Base-by-base conservation (phyloP, 2,888 invertebrate genomes). In the Drosophila villosipedis region DNA sequence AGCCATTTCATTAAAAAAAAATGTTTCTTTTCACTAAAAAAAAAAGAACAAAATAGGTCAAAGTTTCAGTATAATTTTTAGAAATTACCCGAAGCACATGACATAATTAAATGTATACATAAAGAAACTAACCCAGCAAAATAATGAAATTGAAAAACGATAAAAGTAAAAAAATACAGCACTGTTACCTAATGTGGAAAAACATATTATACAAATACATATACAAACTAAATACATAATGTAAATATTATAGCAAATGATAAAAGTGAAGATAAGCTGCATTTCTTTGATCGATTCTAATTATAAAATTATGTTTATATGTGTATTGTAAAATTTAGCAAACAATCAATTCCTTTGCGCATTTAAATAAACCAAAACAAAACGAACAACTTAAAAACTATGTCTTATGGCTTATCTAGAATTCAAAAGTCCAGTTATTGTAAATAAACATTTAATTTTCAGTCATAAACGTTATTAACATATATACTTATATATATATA, bases 201-300 rank as follows among this genome's bases (percentile, higher is more conserved):
- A 69, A 61, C 62, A 70, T 70, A 62, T 73, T 69, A 73, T 75
- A 73, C 41, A 49, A 82, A 58, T 60, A 76, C 41, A 64, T 55
- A 76, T 69, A 64, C 59, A 73, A 68, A 65, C 70, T 65, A 65
- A 55, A 73, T 54, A 73, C 70, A 69, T 71, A 41, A 61, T 89
- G 82, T 87, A 89, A 80, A 90, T 88, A 87, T 65, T 78, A 66
- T 72, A 70, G 88, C 61, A 69, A 78, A 78, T 73, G 67, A 60
- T 64, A 66, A 59, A 60, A 47, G 10, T 53, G 68, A 57, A 67
- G 72, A 62, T 58, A 68, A 73, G 57, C 65, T 62, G 69, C 62
- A 61, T 78, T 66, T 50, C 47, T 55, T 66, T 55, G 47, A 49
- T 80, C 71, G 62, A 74, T 75, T 75, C 72, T 54, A 31, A 33